Conservation (phyloP, 2,113 vertebrate genomes). For the Petroica traversi region DNA sequence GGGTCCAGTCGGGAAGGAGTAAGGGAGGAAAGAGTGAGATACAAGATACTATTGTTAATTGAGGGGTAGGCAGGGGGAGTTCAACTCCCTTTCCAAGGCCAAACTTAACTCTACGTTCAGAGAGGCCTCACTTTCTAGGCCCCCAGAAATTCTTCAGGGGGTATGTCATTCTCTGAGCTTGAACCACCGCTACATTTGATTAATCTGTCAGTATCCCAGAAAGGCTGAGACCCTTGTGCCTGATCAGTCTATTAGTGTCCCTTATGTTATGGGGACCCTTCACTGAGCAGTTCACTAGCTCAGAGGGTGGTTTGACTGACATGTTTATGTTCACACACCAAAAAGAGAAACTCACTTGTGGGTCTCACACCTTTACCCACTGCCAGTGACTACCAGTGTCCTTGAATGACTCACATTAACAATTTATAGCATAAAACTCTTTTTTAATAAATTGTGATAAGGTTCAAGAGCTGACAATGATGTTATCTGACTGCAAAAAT, state of each 20-base stretch:
- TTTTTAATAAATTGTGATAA: neutral
- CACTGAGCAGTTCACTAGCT: neutral
- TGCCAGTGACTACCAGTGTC: neutral
- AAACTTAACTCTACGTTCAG: too few species aligned
- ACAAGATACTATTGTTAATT: too few species aligned
- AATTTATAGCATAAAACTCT: neutral
- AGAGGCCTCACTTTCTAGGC: too few species aligned
- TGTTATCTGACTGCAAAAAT: neutral
- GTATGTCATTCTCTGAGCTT: too few species aligned
- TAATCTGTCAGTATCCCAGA: neutral
- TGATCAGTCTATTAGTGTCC: neutral
- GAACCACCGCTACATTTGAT: too few species aligned
- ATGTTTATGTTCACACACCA: neutral
- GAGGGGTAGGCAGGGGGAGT: too few species aligned
- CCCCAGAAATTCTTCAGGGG: too few species aligned
- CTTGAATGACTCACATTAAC: neutral
- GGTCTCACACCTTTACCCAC: neutral
- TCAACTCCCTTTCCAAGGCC: too few species aligned
- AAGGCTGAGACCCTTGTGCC: neutral
- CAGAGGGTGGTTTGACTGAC: neutral
- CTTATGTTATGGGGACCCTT: accelerated
- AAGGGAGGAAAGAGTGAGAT: too few species aligned
- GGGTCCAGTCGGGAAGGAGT: too few species aligned
- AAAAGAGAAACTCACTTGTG: neutral
- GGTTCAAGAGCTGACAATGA: neutral